phyloP scores from a whole-genome alignment of 2,113 vertebrate genomes.

The Narcine bancroftii region DNA sequence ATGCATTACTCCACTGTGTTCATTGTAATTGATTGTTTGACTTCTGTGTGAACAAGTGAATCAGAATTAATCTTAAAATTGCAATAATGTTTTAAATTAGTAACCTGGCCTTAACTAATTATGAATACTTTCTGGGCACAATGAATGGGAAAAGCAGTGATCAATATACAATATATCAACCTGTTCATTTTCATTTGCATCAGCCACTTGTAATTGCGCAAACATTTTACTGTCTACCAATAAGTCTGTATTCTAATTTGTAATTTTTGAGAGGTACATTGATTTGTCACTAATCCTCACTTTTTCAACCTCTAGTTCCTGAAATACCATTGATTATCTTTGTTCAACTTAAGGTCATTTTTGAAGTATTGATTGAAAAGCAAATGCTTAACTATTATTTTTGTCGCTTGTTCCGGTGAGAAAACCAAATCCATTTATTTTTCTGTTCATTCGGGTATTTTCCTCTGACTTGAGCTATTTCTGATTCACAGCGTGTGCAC shows the following conservation, averaged over 20 bases:
- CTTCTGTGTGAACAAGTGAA: neutral
- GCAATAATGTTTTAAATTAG: neutral
- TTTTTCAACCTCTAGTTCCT: slow-evolving; percentile 13
- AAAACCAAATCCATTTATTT: neutral
- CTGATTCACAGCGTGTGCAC: neutral
- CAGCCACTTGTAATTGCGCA: neutral
- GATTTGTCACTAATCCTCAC: neutral
- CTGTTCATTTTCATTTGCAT: neutral
- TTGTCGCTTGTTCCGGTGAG: neutral
- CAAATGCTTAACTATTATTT: neutral
- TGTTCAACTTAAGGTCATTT: neutral
- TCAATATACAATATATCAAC: neutral
- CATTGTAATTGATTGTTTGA: neutral
- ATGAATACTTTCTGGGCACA: neutral
- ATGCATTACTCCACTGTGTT: neutral
- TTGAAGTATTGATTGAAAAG: neutral
- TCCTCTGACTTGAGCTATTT: neutral
- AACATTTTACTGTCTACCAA: neutral
- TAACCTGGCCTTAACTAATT: neutral
- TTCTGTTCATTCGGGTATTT: neutral
- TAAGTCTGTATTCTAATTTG: neutral
- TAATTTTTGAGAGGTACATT: neutral
- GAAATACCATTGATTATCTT: neutral
- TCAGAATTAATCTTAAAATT: neutral
- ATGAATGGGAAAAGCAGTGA: neutral